phyloP scores from a whole-genome alignment of 92 coral and sea anemone species.

The Palythoa heliodiscus region DNA sequence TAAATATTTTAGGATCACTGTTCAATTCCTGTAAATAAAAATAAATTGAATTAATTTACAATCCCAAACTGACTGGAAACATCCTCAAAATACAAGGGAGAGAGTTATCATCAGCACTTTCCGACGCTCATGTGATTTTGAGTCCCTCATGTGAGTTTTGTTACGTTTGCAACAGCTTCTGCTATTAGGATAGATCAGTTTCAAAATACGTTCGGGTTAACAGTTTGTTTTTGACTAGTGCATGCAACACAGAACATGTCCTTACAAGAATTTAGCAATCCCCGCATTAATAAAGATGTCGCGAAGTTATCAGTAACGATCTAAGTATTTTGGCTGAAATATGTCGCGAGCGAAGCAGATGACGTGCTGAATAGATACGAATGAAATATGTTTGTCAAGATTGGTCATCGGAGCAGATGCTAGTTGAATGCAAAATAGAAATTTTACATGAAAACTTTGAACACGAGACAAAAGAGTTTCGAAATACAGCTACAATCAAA shows the following conservation, averaged over 20 bases:
- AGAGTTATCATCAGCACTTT: background rate
- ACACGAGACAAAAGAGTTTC: slow-evolving; percentile 38
- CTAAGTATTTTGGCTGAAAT: slow-evolving; percentile 24
- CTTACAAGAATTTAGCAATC: slow-evolving; percentile 36
- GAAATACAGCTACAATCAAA: slow-evolving; percentile 20
- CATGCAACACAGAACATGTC: slow-evolving; percentile 30
- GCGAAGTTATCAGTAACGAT: slow-evolving; percentile 13
- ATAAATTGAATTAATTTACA: slow-evolving; percentile 37
- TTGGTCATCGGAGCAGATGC: slow-evolving; percentile 31
- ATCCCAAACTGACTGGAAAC: slow-evolving; percentile 4
- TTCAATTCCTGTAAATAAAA: slow-evolving; percentile 52
- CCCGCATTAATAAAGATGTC: slow-evolving; percentile 15
- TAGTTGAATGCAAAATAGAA: slow-evolving; percentile 35
- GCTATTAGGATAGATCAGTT: slow-evolving; percentile 29
- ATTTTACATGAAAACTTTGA: slow-evolving; percentile 14
- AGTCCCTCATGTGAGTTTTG: slow-evolving; percentile 9
- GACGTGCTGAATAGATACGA: slow-evolving; percentile 25
- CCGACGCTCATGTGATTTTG: background rate
- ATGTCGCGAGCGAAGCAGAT: slow-evolving; percentile 17
- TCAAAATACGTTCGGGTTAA: slow-evolving; percentile 2
- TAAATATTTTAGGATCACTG: slow-evolving; percentile 42
- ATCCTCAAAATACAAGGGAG: background rate
- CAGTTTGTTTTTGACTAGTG: slow-evolving; percentile 18
- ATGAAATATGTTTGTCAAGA: slow-evolving; percentile 35
- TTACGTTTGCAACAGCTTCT: slow-evolving; percentile 16